Base-by-base conservation (phyloP, 2,888 invertebrate genomes). In the Heliconius ismenius region DNA sequence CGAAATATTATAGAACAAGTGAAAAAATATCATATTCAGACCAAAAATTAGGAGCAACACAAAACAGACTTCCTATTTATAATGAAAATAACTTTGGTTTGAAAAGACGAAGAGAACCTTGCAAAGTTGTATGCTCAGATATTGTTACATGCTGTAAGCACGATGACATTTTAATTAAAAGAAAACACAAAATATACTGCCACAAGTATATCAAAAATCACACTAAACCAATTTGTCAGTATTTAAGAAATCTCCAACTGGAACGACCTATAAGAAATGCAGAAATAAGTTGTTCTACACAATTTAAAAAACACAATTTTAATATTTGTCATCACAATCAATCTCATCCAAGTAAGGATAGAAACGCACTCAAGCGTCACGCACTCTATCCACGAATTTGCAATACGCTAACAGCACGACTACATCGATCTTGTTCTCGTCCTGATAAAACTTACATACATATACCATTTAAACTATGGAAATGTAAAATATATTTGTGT, bases 61-160 rank as follows among this genome's bases (percentile, higher is more conserved):
- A 13, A 28, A 24, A 13, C 11, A 54, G 49, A 69, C 15, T 21
- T 54, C 69, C 69, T 54, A 28, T 69, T 69, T 54, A 11, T 54
- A 69, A 28, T 18, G 11, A 62, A 26, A 39, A 60, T 60, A 21
- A 72, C n/a, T 36, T 24, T 60, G 18, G 3, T 13, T 58, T 36
- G 1, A 73, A 58, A 24, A 26, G 4, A 24, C 54, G 6, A 72
- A 15, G 18, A 62, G 9, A 39, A 43, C 32, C 60, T 4, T 62
- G 73, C 4, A 73, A 73, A 11, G 60, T 73, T 39, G 32, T 73
- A 18, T 26, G 60, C 62, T 73, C 73, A 24, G 73, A 73, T 7
- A 60, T 60, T 36, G 18, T 60, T 26, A 60, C 62, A 62, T 36
- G 60, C 60, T 24, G 36, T 11, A 62, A 73, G 24, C 39, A 13